Conservation (phyloP, 2,888 invertebrate species). For the Melanostoma scalare region DNA sequence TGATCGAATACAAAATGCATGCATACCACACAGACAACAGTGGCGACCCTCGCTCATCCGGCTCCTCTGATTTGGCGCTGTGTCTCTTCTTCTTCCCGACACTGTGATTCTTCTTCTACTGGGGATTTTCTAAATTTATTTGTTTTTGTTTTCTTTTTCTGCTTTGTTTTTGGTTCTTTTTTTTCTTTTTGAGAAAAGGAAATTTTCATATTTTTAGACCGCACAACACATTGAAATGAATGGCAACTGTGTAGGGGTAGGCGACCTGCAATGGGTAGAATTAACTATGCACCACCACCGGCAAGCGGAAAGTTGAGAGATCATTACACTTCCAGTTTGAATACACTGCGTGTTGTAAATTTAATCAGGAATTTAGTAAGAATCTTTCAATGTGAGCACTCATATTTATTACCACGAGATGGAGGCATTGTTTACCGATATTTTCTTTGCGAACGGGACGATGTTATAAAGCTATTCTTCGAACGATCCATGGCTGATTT, state of each 20-base stretch:
- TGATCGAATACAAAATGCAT: slow-evolving; percentile 12
- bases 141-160: slow-evolving; percentile 27
- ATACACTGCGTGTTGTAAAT: neutral
- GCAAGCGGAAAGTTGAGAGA: neutral
- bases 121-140: slow-evolving; percentile 36
- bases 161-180: slow-evolving; percentile 28
- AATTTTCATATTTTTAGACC: slow-evolving; percentile 58
- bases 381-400: too few relatives aligned
- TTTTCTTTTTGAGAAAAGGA: slow-evolving; percentile 40
- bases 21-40: slow-evolving; percentile 11
- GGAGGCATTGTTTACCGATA: too few relatives aligned
- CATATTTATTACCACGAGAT: too few relatives aligned
- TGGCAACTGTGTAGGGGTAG: slow-evolving; percentile 19
- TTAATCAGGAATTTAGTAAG: too few relatives aligned
- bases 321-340: neutral
- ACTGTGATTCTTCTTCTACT: slow-evolving; percentile 15
- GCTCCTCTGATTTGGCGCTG: neutral
- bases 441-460: too few relatives aligned
- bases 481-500: too few relatives aligned
- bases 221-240: slow-evolving; percentile 38
- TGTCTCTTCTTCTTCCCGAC: slow-evolving; percentile 17
- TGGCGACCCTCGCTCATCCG: neutral
- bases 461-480: too few relatives aligned
- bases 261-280: slow-evolving; percentile 30
- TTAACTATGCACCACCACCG: slow-evolving; percentile 2